Evolutionary conservation across 2,888 invertebrate genomes (phyloP).

Genomic region (Taphrorychus bicolor): DNA sequence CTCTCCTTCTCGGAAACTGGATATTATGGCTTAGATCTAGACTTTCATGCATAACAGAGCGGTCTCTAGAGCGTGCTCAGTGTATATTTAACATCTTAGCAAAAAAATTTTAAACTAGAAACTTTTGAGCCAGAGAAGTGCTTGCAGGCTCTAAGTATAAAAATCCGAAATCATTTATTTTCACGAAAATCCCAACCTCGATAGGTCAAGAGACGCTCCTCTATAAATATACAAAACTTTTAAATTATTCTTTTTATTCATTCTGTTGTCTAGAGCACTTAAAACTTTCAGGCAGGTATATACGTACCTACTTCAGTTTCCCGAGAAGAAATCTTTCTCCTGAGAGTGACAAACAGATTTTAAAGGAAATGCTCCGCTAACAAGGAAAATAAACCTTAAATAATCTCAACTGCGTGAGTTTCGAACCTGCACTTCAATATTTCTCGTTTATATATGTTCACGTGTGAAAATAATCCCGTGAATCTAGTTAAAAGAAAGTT

Average conservation of each 20-base stretch:
- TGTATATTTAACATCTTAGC: not conserved
- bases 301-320: not conserved
- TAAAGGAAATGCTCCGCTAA: not conserved
- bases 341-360: not conserved
- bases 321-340: not conserved
- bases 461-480: not conserved
- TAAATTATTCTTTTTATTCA: not conserved
- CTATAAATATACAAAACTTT: not conserved
- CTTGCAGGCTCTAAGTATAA: not conserved
- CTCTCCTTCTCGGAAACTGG: not conserved
- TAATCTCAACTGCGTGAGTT: not conserved
- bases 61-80: not conserved
- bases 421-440: not conserved
- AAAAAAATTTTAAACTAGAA: too few species aligned
- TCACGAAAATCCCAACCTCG: not conserved
- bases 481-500: not conserved
- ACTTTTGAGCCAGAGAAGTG: too few species aligned
- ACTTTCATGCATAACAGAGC: not conserved
- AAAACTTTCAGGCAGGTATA: conserved; percentile 12
- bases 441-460: not conserved
- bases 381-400: not conserved
- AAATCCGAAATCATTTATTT: not conserved
- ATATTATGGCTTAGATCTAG: not conserved
- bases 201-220: conserved; percentile 4
- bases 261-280: conserved; percentile 3